Percentiles rank a stretch among this genome's conserved stretches.
Evolutionary conservation across 37 sponge, comb jelly and placozoan genomes (phyloP).

Genomic region (Spongia lamella): DNA sequence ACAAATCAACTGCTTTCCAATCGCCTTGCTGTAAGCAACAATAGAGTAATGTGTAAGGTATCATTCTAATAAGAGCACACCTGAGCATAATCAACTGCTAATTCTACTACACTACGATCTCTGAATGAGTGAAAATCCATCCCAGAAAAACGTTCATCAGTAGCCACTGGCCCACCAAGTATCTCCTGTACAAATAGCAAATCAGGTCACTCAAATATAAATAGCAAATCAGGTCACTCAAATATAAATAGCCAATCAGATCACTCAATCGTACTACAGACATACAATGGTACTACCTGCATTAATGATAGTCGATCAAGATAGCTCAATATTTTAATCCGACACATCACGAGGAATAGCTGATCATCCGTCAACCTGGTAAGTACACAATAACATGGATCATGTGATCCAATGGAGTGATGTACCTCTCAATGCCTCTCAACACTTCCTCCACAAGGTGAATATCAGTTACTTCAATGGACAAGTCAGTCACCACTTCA

Average conservation of each 20-base stretch:
- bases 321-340: constrained; percentile 41
- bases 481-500: not conserved
- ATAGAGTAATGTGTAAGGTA: not conserved
- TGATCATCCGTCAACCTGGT: constrained; percentile 19
- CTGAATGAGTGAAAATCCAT: constrained; percentile 55
- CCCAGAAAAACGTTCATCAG: constrained; percentile 30
- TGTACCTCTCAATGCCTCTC: no score
- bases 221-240: not conserved
- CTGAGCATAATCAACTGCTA: constrained; percentile 40
- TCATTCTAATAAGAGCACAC: constrained; percentile 1
- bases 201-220: not conserved
- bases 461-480: no score
- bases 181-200: constrained; percentile 30
- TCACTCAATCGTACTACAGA: not conserved
- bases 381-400: no score
- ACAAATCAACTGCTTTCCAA: constrained; percentile 43
- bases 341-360: constrained; percentile 50
- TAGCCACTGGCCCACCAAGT: constrained; percentile 60
- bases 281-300: constrained; percentile 37
- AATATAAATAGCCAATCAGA: not conserved
- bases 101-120: constrained; percentile 31
- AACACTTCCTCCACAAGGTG: no score
- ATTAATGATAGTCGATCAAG: constrained; percentile 58
- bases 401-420: no score
- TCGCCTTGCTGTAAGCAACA: constrained; percentile 41